Percentiles rank a stretch among this genome's conserved stretches.
Conservation (phyloP, 1,140 invertebrate species). For the Lordiphosa collinella region DNA sequence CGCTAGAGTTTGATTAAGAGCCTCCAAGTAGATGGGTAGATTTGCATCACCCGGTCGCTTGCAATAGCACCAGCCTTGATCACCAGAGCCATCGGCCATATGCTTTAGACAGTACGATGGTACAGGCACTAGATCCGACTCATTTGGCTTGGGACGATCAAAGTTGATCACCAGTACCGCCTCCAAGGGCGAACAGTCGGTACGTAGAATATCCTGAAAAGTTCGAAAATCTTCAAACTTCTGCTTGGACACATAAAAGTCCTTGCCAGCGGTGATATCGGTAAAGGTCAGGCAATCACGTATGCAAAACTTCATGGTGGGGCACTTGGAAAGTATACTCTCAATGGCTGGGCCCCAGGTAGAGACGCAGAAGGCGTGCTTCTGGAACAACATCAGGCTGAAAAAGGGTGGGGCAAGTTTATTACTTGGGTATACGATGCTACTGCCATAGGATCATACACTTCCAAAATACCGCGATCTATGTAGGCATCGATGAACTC, state of each 20-base stretch:
- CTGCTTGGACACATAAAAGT: slow-evolving; percentile 63
- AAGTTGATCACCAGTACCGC: slow-evolving; percentile 69
- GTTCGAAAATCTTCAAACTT: slow-evolving; percentile 57
- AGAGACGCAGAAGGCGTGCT: slow-evolving; percentile 65
- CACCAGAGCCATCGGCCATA: background rate
- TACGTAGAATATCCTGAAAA: slow-evolving; percentile 51
- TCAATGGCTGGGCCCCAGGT: slow-evolving; percentile 75
- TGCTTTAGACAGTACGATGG: slow-evolving; percentile 16
- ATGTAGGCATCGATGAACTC: slow-evolving; percentile 65
- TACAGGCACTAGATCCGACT: slow-evolving; percentile 32
- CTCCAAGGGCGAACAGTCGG: slow-evolving; percentile 59
- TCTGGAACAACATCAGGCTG: slow-evolving; percentile 60
- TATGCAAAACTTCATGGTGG: slow-evolving; percentile 71
- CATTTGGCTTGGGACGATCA: slow-evolving; percentile 26
- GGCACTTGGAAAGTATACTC: slow-evolving; percentile 65
- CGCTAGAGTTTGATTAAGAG: slow-evolving; percentile 50
- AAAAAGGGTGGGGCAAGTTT: background rate
- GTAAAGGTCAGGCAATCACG: slow-evolving; percentile 66
- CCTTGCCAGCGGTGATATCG: slow-evolving; percentile 61
- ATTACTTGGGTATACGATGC: background rate
- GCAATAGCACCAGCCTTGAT: slow-evolving; percentile 52
- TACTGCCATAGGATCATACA: slow-evolving; percentile 19
- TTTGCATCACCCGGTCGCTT: slow-evolving; percentile 53
- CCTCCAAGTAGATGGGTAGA: slow-evolving; percentile 46
- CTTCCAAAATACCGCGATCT: slow-evolving; percentile 63